Evolutionary conservation across 1,140 invertebrate species (phyloP).

Genomic region (Drosophila carrolli): DNA sequence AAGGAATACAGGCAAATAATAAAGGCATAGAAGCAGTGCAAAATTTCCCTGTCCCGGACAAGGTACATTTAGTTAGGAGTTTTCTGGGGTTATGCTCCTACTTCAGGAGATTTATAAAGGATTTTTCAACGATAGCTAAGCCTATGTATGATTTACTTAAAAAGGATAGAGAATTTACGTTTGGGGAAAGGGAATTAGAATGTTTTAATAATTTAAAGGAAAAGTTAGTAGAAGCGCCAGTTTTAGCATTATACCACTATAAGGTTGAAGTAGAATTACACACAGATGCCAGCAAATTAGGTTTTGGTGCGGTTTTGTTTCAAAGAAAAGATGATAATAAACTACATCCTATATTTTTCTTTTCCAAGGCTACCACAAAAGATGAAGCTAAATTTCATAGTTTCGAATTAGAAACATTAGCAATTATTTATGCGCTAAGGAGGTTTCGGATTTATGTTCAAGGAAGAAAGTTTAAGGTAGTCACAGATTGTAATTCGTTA

Average conservation of each 20-base stretch:
- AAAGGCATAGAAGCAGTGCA: neutral
- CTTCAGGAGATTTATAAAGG: too few relatives aligned
- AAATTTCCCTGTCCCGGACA: neutral
- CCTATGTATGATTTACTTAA: too few relatives aligned
- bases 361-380: conserved; percentile 1
- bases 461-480: neutral
- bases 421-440: neutral
- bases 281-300: too few relatives aligned
- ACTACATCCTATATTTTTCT: neutral
- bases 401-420: neutral
- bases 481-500: conserved; percentile 1
- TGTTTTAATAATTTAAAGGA: too few relatives aligned
- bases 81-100: conserved; percentile 52
- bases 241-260: conserved; percentile 54
- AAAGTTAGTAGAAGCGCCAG: conserved; percentile 45
- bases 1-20: neutral
- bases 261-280: conserved; percentile 1
- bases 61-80: conserved; percentile 4
- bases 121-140: too few relatives aligned
- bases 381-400: neutral
- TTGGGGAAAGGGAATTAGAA: too few relatives aligned
- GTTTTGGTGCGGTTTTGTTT: too few relatives aligned
- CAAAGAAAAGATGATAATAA: conserved; percentile 1
- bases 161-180: too few relatives aligned
- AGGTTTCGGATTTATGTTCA: neutral